These are phyloP conservation scores for Euwallacea fornicatus DNA, from an alignment of 1,140 invertebrate genomes.

Conservation along the genomic window DNA sequence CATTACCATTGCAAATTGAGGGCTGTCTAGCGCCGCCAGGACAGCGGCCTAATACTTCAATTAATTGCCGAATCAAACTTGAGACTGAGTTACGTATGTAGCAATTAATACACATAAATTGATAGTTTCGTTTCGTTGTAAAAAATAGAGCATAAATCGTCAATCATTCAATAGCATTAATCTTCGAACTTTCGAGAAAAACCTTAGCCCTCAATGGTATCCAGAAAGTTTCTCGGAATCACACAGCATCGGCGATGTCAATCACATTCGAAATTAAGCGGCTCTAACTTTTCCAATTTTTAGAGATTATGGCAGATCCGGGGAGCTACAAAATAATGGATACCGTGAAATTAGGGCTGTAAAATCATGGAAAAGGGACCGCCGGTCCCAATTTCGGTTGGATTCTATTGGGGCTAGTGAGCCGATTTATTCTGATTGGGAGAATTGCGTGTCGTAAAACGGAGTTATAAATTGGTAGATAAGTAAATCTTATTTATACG, in stretches of 20 bases:
- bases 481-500: slow-evolving; percentile 28
- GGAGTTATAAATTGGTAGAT: slow-evolving; percentile 25
- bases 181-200: no score
- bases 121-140: no score
- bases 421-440: slow-evolving; percentile 25
- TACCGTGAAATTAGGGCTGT: slow-evolving; percentile 29
- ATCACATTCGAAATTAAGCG: slow-evolving; percentile 9
- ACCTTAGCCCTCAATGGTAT: no score
- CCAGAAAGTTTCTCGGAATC: no score
- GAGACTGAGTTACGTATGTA: no score
- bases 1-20: no score
- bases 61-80: no score
- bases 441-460: slow-evolving; percentile 30
- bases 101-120: no score
- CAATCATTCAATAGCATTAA: no score
- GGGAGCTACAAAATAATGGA: slow-evolving; percentile 30
- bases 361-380: slow-evolving; percentile 21
- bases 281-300: slow-evolving; percentile 32
- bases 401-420: slow-evolving; percentile 15
- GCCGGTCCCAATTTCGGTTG: slow-evolving; percentile 5
- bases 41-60: no score
- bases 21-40: no score
- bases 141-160: no score
- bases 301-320: slow-evolving; percentile 27
- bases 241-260: not conserved